phyloP scores from a whole-genome alignment of 2,797 vertebrate species.

The Meda fulgida region DNA sequence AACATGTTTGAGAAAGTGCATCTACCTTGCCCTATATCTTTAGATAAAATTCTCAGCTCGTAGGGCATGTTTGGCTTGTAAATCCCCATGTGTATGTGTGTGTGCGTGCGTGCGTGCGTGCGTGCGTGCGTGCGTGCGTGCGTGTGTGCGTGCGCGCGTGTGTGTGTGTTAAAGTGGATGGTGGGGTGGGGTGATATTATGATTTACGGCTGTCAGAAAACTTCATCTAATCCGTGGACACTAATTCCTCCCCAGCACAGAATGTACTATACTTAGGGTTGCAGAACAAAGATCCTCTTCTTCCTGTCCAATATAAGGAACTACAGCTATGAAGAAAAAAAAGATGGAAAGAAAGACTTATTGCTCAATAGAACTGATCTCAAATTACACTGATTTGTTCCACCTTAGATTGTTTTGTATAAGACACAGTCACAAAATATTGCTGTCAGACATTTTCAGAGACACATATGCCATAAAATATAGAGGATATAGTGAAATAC shows the following conservation, averaged over 20 bases:
- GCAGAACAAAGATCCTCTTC: constrained; percentile 18
- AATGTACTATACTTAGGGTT: background rate
- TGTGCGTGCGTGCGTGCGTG: too few relatives aligned
- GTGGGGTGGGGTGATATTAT: constrained; percentile 21
- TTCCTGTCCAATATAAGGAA: background rate
- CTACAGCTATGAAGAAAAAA: background rate
- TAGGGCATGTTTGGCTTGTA: constrained; percentile 24
- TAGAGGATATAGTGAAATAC: background rate
- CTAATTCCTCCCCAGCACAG: constrained; percentile 10
- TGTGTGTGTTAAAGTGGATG: background rate
- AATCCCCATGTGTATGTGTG: constrained; percentile 1
- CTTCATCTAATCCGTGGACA: constrained; percentile 41
- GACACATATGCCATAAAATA: background rate
- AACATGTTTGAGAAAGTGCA: background rate
- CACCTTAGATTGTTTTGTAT: constrained; percentile 4
- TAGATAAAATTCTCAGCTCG: constrained; percentile 26
- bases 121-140: background rate
- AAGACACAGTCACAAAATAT: background rate
- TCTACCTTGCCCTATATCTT: constrained; percentile 22
- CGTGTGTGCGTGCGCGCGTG: background rate
- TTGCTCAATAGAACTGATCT: constrained; percentile 32
- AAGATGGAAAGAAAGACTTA: background rate
- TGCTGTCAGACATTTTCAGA: background rate
- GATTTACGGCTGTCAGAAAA: constrained; percentile 8
- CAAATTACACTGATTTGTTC: constrained; percentile 8